Evolutionary conservation across 2,888 invertebrate genomes (phyloP).

Genomic region (Dryobotodes eremita): DNA sequence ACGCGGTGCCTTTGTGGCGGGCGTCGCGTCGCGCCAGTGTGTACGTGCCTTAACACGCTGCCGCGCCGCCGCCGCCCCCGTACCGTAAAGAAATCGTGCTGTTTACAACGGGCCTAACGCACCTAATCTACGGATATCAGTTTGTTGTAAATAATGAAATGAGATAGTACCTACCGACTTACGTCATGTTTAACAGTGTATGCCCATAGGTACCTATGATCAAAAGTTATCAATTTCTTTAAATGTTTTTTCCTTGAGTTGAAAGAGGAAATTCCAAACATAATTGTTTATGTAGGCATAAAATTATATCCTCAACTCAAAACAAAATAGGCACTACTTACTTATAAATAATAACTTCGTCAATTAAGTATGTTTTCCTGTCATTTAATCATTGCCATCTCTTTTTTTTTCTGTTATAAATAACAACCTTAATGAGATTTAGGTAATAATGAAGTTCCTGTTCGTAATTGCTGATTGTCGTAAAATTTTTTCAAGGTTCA

Average conservation of each 20-base stretch:
- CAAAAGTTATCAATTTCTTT: neutral
- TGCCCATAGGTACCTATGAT: neutral
- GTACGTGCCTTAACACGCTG: too few relatives aligned
- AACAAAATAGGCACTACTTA: constrained; percentile 1
- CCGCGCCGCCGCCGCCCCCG: neutral
- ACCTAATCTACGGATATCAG: neutral
- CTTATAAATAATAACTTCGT: constrained; percentile 16
- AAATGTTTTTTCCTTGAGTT: neutral
- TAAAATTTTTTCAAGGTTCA: constrained; percentile 11
- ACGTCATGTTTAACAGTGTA: too few relatives aligned
- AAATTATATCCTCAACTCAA: constrained; percentile 10
- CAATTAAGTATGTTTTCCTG: constrained; percentile 11
- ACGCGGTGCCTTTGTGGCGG: too few relatives aligned
- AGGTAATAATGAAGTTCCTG: constrained; percentile 34
- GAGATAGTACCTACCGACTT: too few relatives aligned
- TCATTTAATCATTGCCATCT: neutral
- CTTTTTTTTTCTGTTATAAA: constrained; percentile 13
- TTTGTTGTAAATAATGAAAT: neutral
- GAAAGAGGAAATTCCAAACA: constrained; percentile 7
- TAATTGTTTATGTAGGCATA: neutral
- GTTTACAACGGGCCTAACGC: neutral
- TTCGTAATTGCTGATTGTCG: constrained; percentile 8
- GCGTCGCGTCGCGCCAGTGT: too few relatives aligned
- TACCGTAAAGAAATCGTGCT: neutral
- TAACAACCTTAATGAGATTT: constrained; percentile 29